These are phyloP conservation scores for Mustela lutreola DNA, from an alignment of 2,113 vertebrate genomes.

Conservation along the genomic window DNA sequence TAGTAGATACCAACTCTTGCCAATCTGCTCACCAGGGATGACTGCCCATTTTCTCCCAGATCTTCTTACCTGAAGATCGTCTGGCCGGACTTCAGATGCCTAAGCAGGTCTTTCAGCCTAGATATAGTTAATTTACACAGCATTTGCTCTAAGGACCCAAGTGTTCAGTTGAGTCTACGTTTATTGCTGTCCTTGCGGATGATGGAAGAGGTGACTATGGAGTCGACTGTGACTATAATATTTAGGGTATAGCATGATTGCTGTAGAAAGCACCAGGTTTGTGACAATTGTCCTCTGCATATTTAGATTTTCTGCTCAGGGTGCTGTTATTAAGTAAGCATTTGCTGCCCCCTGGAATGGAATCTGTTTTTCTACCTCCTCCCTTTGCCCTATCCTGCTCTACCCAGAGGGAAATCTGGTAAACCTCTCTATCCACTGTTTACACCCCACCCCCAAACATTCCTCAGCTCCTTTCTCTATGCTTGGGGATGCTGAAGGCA, in stretches of 20 bases:
- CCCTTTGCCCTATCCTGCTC: background rate
- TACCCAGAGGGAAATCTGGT: background rate
- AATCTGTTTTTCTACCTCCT: fast-evolving
- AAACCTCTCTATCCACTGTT: background rate
- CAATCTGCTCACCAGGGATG: background rate
- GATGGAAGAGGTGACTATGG: background rate
- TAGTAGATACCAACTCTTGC: background rate
- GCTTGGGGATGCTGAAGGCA: background rate
- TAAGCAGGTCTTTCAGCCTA: background rate
- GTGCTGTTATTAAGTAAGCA: conserved; percentile 2
- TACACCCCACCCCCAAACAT: background rate
- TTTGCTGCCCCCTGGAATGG: background rate
- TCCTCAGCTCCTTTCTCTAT: background rate
- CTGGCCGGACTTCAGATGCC: background rate
- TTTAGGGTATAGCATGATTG: background rate
- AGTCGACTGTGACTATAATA: background rate
- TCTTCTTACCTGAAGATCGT: background rate
- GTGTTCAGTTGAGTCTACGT: background rate
- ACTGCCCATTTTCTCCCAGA: background rate
- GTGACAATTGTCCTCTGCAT: background rate
- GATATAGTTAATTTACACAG: background rate
- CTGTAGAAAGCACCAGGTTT: background rate
- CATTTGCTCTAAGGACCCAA: background rate
- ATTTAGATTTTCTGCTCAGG: background rate
- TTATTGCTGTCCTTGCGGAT: background rate